phyloP scores from a whole-genome alignment of 2,113 vertebrate genomes.

The Tachysurus fulvidraco region DNA sequence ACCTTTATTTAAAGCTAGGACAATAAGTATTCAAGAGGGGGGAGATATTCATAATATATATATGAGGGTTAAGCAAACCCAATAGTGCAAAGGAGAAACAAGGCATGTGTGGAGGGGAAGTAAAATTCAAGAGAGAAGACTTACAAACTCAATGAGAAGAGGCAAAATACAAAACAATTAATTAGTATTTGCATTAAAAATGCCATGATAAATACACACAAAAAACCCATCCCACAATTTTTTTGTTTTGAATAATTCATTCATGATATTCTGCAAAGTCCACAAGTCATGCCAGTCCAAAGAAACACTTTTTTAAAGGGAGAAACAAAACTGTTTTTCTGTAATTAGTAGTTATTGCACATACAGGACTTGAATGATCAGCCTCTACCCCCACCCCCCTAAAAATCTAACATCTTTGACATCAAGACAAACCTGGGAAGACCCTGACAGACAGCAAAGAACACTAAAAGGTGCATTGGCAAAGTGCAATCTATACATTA shows the following conservation, averaged over 20 bases:
- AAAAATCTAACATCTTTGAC: conserved; percentile 42
- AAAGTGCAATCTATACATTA: conserved; percentile 75
- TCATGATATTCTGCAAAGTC: conserved; percentile 46
- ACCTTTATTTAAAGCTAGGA: conserved; percentile 76
- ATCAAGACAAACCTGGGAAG: conserved; percentile 54
- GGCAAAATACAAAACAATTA: conserved; percentile 58
- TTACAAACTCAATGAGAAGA: conserved; percentile 43
- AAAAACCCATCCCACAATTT: conserved; percentile 58
- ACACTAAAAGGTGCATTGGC: conserved; percentile 38
- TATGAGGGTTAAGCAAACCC: conserved; percentile 58
- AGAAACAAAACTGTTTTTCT: conserved; percentile 49
- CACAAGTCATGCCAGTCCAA: conserved; percentile 60
- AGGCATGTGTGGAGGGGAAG: conserved; percentile 43
- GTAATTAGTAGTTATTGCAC: conserved; percentile 73
- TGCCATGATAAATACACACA: conserved; percentile 62
- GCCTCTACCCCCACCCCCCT: neutral
- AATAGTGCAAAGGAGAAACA: conserved; percentile 67
- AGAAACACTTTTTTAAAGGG: conserved; percentile 53
- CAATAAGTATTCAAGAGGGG: conserved; percentile 60
- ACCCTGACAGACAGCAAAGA: conserved; percentile 54
- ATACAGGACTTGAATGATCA: conserved; percentile 68
- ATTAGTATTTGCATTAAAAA: conserved; percentile 63
- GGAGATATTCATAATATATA: conserved; percentile 45
- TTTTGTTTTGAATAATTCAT: conserved; percentile 48
- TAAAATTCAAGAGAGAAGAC: conserved; percentile 35